phyloP scores from a whole-genome alignment of 1,140 invertebrate genomes.

The Bombus picipes region DNA sequence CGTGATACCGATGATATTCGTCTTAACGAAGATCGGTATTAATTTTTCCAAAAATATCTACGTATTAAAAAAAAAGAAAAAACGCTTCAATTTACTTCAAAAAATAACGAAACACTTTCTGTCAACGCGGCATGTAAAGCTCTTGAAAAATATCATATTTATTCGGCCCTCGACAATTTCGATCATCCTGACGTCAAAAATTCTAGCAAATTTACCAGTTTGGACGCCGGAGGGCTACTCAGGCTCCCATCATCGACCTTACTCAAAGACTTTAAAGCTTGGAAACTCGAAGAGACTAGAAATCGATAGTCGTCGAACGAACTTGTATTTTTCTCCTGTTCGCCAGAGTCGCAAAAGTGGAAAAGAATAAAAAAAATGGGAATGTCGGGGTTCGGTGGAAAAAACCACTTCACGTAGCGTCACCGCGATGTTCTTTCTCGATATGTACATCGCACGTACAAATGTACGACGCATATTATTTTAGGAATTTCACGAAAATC shows the following conservation, averaged over 20 bases:
- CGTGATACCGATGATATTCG: too few species aligned
- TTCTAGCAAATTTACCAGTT: neutral
- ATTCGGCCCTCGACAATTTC: neutral
- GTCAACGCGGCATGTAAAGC: neutral
- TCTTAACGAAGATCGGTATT: too few species aligned
- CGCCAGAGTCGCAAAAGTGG: neutral
- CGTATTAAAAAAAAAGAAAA: neutral
- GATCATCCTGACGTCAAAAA: neutral
- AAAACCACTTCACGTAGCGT: neutral
- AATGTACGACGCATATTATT: conserved; percentile 13
- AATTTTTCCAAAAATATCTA: neutral
- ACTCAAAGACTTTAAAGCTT: neutral
- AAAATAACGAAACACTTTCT: neutral
- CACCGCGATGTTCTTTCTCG: neutral
- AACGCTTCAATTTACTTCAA: neutral
- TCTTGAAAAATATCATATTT: neutral
- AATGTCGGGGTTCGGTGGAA: neutral
- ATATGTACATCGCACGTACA: neutral
- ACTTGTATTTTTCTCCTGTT: too few species aligned
- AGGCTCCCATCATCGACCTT: neutral
- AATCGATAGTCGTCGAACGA: neutral
- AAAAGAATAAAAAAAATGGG: neutral
- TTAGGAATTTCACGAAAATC: conserved; percentile 90
- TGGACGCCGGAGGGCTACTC: neutral
- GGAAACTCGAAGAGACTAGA: neutral